Evolutionary conservation across 1,140 invertebrate genomes (phyloP), one percentile per base, ranked within the genome.

Genomic region (Bombus affinis): DNA sequence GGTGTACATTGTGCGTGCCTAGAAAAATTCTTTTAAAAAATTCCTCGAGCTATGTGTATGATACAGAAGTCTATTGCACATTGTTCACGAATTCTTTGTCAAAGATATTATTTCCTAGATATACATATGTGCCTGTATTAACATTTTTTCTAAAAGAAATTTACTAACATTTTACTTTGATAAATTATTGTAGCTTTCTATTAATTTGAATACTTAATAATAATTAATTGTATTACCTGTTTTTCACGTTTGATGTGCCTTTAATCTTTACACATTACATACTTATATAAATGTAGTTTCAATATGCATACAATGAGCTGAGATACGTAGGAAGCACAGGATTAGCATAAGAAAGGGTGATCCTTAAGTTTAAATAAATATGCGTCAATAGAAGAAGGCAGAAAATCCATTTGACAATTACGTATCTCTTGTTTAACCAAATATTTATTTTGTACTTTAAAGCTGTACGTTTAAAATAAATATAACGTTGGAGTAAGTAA

Each of bases 1-100:
- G 44, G 53, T 78, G 73, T 68, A 88, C 79, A 88, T 88, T 88
- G 86, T 88, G 85, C 84, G 39, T 82, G 73, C 66, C 57, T 87
- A 87, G 83, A 81, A 87, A 86, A 86, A 79, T 86, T 82, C 78
- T 77, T 70, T 82, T 62, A 82, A 86, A 68, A 83, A 78, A 25
- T 78, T 66, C 37, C 12, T 42, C 76, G 15, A 35, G 42, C 35
- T 76, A 78, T 39, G 39, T 66, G 59, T 44, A 2, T 66, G 32
- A 66, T 66, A 62, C 57, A 39, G 15, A 13, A 66, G 28, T n/a
- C 6, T 53, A 59, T 35, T n/a, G 66, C 44, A 71, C 32, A 71
- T 81, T 81, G 66, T 81, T 81, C 35, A 66, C 5, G 42, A 53
- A 80, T 80, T 80, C 77, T 37, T 77, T 77, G 37, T 65, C 37